phyloP scores from a whole-genome alignment of 2,888 invertebrate species.

The Macaria liturata region DNA sequence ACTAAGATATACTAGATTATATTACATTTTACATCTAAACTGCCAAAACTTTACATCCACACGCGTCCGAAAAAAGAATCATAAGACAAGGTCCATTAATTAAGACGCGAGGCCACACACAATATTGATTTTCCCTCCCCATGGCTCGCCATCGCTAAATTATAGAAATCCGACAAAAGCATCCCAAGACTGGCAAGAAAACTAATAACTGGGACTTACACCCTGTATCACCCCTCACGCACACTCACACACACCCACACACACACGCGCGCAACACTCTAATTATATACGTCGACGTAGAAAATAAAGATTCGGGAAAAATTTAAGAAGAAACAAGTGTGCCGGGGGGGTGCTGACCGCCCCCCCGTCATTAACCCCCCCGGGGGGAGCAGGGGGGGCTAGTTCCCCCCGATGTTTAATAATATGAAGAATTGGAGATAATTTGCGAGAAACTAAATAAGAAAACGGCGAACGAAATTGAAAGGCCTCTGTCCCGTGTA shows the following conservation, averaged over 20 bases:
- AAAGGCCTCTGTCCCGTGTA: constrained; percentile 63
- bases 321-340: constrained; percentile 82
- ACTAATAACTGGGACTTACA: constrained; percentile 80
- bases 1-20: too few species aligned
- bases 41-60: too few species aligned
- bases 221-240: constrained; percentile 43
- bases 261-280: constrained; percentile 54
- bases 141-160: constrained; percentile 73
- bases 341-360: constrained; percentile 77
- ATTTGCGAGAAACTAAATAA: constrained; percentile 84
- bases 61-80: constrained; percentile 9
- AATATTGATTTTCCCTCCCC: constrained; percentile 62
- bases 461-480: constrained; percentile 80
- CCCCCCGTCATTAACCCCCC: constrained; percentile 76
- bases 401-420: constrained; percentile 82
- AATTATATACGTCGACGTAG: constrained; percentile 82
- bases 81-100: constrained; percentile 35
- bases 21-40: too few species aligned
- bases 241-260: constrained; percentile 44
- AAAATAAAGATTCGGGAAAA: constrained; percentile 84
- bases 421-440: constrained; percentile 84
- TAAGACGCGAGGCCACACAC: constrained; percentile 42
- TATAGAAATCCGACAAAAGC: constrained; percentile 83
- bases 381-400: constrained; percentile 52
- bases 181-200: constrained; percentile 77